phyloP scores from a whole-genome alignment of 2,797 vertebrate species.

The Pangasius mekongensis region DNA sequence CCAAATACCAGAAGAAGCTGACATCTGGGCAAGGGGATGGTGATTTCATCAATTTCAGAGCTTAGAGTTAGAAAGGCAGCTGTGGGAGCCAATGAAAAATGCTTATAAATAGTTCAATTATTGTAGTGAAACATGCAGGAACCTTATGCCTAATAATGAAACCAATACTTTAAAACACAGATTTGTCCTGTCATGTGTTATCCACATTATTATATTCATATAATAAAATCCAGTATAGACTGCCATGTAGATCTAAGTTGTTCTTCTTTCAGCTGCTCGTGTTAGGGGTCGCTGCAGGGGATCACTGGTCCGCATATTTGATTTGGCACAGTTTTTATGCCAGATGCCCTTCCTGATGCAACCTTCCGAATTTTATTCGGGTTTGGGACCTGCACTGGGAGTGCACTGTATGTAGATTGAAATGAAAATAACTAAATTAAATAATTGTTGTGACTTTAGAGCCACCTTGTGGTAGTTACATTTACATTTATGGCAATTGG shows the following conservation, averaged over 20 bases:
- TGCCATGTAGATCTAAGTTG: conserved; percentile 58
- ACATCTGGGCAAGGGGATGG: conserved; percentile 48
- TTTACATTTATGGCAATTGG: too few relatives aligned
- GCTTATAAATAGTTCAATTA: neutral
- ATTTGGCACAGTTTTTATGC: too few relatives aligned
- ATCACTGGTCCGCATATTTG: too few relatives aligned
- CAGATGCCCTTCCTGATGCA: too few relatives aligned
- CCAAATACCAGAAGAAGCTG: conserved; percentile 67
- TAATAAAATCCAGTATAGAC: conserved; percentile 46
- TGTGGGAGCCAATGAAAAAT: conserved; percentile 40
- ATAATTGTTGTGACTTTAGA: neutral
- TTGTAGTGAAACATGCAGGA: neutral
- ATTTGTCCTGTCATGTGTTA: conserved; percentile 58
- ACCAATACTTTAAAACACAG: neutral
- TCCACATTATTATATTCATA: conserved; percentile 57
- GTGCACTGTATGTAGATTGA: too few relatives aligned
- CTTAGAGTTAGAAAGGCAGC: conserved; percentile 63
- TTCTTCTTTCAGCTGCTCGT: too few relatives aligned
- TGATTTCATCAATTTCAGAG: conserved; percentile 65
- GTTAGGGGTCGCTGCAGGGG: too few relatives aligned
- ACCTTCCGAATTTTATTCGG: too few relatives aligned
- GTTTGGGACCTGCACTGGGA: too few relatives aligned
- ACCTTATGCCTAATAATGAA: neutral
- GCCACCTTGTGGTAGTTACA: conserved; percentile 1
- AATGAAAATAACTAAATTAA: neutral